A percentile compares a stretch with the other conserved stretches of the same genome.
Evolutionary conservation across 2,797 vertebrate genomes (phyloP).

Genomic region (Neomorphus geoffroyi): DNA sequence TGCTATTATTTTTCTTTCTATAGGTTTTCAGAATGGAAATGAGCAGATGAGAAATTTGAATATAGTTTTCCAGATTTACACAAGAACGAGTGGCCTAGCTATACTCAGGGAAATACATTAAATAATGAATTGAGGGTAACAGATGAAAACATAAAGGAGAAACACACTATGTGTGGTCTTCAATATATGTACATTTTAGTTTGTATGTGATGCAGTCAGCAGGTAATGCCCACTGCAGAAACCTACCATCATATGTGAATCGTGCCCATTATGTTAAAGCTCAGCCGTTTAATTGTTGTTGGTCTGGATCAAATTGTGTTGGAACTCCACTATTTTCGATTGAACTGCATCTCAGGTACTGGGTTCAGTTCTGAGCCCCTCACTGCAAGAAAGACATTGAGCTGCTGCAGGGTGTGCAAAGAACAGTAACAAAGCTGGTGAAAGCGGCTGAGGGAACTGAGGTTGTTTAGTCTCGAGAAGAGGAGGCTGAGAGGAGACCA

Average conservation of each 20-base stretch:
- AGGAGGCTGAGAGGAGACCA: neutral
- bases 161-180: neutral
- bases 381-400: neutral
- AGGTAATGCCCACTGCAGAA: neutral
- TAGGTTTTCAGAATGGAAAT: neutral
- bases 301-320: neutral
- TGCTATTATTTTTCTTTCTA: neutral
- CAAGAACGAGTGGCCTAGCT: neutral
- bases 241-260: neutral
- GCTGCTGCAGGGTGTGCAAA: neutral
- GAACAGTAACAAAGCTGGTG: neutral
- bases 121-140: neutral
- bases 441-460: neutral
- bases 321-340: neutral
- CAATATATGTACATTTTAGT: neutral
- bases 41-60: neutral
- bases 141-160: neutral
- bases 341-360: neutral
- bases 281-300: neutral
- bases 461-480: neutral
- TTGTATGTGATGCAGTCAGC: neutral
- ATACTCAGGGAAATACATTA: neutral
- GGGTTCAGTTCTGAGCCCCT: neutral
- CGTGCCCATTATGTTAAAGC: neutral
- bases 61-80: conserved; percentile 6